Evolutionary conservation across 2,888 invertebrate genomes (phyloP).

Genomic region (Tridacna crocea): DNA sequence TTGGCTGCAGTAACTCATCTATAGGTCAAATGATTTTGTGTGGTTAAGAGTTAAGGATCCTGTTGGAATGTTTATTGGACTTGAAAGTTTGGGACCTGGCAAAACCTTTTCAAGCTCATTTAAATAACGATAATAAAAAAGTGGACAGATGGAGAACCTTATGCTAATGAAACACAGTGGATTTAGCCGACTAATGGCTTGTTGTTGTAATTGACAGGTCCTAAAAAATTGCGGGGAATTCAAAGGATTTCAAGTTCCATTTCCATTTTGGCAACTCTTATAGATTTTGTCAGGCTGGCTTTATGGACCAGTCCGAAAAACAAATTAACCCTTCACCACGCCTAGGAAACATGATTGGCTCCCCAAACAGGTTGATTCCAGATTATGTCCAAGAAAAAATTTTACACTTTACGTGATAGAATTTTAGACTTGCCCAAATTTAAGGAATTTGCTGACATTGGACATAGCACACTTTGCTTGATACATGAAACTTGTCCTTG

Average conservation of each 20-base stretch:
- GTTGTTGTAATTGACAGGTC: slow-evolving; percentile 25
- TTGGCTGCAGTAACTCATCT: too few relatives aligned
- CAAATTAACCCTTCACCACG: neutral
- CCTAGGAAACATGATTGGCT: too few relatives aligned
- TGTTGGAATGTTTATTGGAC: slow-evolving; percentile 14
- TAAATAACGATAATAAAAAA: neutral
- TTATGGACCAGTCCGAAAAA: neutral
- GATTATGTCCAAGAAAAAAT: too few relatives aligned
- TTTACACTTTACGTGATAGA: too few relatives aligned
- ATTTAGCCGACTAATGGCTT: slow-evolving; percentile 22
- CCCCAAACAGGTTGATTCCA: too few relatives aligned
- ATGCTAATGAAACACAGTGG: slow-evolving; percentile 30
- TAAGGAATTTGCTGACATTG: too few relatives aligned
- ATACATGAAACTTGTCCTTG: too few relatives aligned
- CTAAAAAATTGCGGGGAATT: neutral
- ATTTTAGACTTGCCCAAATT: too few relatives aligned
- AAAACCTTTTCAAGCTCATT: slow-evolving; percentile 2
- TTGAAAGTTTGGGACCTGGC: neutral
- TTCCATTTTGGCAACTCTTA: slow-evolving; percentile 12
- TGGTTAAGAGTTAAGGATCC: neutral
- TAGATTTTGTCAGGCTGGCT: slow-evolving; percentile 13
- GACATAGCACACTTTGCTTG: too few relatives aligned
- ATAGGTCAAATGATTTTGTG: too few relatives aligned
- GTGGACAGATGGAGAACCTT: slow-evolving; percentile 20
- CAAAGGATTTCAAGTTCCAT: slow-evolving; percentile 14